Percentiles rank a stretch among this genome's conserved stretches.
Evolutionary conservation across 2,797 vertebrate species (phyloP).

Genomic region (Xenopus petersii): DNA sequence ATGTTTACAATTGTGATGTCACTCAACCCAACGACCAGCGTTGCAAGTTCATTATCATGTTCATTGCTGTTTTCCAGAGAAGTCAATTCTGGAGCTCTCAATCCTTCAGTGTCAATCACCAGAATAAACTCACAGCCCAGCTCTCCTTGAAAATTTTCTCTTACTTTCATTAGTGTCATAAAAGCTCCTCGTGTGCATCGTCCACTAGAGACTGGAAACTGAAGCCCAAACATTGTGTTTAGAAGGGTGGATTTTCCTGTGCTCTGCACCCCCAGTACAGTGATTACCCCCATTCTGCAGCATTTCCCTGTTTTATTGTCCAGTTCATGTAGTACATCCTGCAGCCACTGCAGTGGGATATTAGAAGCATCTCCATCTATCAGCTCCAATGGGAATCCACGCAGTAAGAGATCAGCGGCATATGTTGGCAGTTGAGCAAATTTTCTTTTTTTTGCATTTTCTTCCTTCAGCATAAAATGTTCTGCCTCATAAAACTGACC

Average conservation of each 20-base stretch:
- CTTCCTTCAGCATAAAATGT: slow-evolving; percentile 55
- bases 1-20: slow-evolving; percentile 60
- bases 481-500: slow-evolving; percentile 74
- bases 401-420: slow-evolving; percentile 5
- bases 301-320: slow-evolving; percentile 9
- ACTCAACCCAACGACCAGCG: slow-evolving; percentile 58
- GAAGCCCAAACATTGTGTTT: slow-evolving; percentile 41
- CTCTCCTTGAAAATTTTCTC: not conserved
- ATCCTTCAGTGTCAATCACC: slow-evolving; percentile 21
- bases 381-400: slow-evolving; percentile 24
- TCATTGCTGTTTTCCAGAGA: not conserved
- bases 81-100: slow-evolving; percentile 15
- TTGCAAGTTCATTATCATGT: slow-evolving; percentile 24
- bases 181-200: slow-evolving; percentile 39
- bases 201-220: slow-evolving; percentile 33
- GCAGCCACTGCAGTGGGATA: slow-evolving; percentile 70
- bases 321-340: slow-evolving; percentile 66
- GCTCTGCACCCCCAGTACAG: slow-evolving; percentile 25
- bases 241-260: slow-evolving; percentile 34
- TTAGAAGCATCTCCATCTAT: slow-evolving; percentile 59
- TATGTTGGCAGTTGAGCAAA: not conserved
- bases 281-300: slow-evolving; percentile 25
- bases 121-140: slow-evolving; percentile 21
- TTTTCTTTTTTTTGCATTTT: not conserved
- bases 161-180: slow-evolving; percentile 13